Conservation (phyloP, 2,888 invertebrate species). For the Tiliacea citrago region DNA sequence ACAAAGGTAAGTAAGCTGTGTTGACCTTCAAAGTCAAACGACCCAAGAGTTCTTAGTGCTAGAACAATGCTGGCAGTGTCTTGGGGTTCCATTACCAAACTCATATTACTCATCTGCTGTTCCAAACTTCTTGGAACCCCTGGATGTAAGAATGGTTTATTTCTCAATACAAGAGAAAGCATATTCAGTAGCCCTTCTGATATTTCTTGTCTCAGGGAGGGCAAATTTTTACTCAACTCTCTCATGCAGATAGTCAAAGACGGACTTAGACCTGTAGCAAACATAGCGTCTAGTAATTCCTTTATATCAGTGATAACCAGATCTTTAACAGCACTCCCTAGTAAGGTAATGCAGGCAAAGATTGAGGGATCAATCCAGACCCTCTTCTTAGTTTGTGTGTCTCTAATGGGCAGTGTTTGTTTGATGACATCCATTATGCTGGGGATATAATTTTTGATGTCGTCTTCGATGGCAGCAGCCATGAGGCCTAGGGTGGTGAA, state of each 20-base stretch:
- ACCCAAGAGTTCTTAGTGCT: slow-evolving; percentile 97
- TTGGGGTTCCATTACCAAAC: slow-evolving; percentile 89
- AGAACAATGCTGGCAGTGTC: slow-evolving; percentile 97
- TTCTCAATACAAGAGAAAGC: slow-evolving; percentile 97
- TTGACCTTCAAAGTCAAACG: slow-evolving; percentile 97
- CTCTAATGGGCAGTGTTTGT: slow-evolving; percentile 94
- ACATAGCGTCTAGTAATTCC: slow-evolving; percentile 97
- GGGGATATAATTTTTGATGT: slow-evolving; percentile 95
- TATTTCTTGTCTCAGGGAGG: slow-evolving; percentile 96
- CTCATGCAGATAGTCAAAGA: slow-evolving; percentile 97
- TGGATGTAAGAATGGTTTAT: slow-evolving; percentile 95
- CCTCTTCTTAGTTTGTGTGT: slow-evolving; percentile 94
- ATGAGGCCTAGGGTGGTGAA: slow-evolving; percentile 97
- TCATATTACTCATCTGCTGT: slow-evolving; percentile 87
- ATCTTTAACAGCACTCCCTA: slow-evolving; percentile 96
- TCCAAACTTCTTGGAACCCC: slow-evolving; percentile 93
- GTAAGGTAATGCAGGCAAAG: slow-evolving; percentile 97
- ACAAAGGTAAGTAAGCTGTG: slow-evolving; percentile 97
- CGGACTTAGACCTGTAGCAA: slow-evolving; percentile 97
- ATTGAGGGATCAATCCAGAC: slow-evolving; percentile 95
- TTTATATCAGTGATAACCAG: slow-evolving; percentile 94
- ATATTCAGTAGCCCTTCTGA: slow-evolving; percentile 98
- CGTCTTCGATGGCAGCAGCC: slow-evolving; percentile 96
- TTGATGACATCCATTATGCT: slow-evolving; percentile 96
- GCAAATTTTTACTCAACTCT: slow-evolving; percentile 97